Base-by-base conservation (phyloP, 2,888 invertebrate genomes). In the Agrochola circellaris region DNA sequence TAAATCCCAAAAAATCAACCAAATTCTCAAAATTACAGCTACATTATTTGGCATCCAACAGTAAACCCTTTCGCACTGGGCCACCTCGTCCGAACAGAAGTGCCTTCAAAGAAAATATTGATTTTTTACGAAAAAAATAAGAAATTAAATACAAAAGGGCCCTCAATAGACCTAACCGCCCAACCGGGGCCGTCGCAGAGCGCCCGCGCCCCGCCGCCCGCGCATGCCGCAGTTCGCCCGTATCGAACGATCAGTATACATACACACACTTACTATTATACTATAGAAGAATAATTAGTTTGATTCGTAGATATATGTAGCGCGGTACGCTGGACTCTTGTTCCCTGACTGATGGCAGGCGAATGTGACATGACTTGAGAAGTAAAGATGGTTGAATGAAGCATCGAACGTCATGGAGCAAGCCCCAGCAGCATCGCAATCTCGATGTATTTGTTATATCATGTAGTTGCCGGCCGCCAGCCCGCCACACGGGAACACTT, bases 21-120 rank as follows among this genome's bases (percentile, higher is more conserved):
- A 87, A 87, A 80, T 81, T 86, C 78, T 85, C 82, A 90, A 93
- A 91, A 90, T 90, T 84, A 86, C 89, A 90, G 84, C 81, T 87
- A 87, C 88, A 90, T 89, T 82, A 88, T 92, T 94, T 89, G 92
- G 91, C 87, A 91, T 89, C 88, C 91, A 85, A 88, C 86, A 86
- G 97, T 97, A 97, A 97, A 97, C 77, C 83, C 82, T 97, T 97
- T 97, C 96, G 97, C 98, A 98, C 98, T 98, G 98, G 98, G 98
- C 98, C 98, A 98, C 97, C 97, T 98, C 98, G 98, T 98, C 98
- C 98, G 98, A 98, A 98, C 98, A 98, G 98, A 98, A 98, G 98
- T 98, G 98, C 98, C 98, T 98, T 98, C 98, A 98, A 97, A 81
- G 51, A 71, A 96, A 68, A 96, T 98, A 97, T 98, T 98, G 98